Conservation (phyloP, 2,797 vertebrate genomes). For the Molossus alvarezi region DNA sequence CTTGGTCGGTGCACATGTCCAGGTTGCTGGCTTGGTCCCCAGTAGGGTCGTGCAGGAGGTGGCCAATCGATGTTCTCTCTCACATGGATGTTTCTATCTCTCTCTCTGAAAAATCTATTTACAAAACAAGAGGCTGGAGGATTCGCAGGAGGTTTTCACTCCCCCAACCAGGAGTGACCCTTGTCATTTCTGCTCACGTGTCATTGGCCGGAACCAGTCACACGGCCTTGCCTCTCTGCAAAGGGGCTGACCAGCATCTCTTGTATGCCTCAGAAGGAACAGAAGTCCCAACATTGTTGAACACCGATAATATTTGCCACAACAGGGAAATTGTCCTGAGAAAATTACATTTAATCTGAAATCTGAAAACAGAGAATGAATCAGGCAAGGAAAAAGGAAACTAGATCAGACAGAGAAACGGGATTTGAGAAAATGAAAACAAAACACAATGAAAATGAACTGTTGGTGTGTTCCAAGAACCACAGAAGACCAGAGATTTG, state of each 20-base stretch:
- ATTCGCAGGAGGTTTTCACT: not conserved
- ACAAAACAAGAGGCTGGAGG: not conserved
- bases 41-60: no score
- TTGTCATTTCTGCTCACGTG: not conserved
- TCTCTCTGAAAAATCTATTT: no score
- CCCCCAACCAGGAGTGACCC: not conserved
- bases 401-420: not conserved
- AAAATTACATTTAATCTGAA: not conserved
- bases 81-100: no score
- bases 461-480: not conserved
- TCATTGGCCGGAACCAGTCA: not conserved
- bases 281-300: not conserved
- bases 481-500: not conserved
- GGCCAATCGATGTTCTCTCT: no score
- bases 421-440: not conserved
- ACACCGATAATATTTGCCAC: no score
- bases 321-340: not conserved
- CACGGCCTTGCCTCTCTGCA: fast-evolving
- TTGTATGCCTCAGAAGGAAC: not conserved
- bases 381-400: not conserved
- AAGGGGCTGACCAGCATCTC: not conserved
- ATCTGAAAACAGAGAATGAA: not conserved
- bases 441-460: not conserved
- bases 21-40: no score
- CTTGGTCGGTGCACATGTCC: no score